Conservation (phyloP, 2,113 vertebrate species). For the Muntiacus muntjak region DNA sequence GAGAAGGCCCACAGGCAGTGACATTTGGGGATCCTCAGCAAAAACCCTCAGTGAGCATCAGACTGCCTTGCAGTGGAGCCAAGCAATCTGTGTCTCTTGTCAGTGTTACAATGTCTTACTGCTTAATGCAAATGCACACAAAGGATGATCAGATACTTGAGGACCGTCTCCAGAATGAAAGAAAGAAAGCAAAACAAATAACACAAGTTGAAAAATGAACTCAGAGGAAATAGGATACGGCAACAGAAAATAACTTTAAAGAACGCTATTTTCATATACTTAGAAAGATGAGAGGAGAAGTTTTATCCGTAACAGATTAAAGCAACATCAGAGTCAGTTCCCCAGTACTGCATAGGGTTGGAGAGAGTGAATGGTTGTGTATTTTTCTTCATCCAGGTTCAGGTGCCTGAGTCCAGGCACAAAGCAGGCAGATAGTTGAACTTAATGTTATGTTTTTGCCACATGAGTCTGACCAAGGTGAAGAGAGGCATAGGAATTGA, state of each 20-base stretch:
- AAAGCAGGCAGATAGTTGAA: background rate
- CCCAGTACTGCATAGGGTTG: background rate
- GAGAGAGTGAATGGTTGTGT: background rate
- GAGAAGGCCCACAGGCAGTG: background rate
- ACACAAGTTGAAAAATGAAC: conserved; percentile 12
- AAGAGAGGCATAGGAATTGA: background rate
- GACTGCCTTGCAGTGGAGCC: background rate
- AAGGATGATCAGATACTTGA: background rate
- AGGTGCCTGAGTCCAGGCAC: background rate
- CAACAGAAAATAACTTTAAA: background rate
- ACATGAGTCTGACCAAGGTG: background rate
- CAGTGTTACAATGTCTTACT: background rate
- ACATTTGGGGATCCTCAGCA: background rate
- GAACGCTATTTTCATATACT: background rate
- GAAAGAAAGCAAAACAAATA: background rate
- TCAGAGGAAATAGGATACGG: background rate
- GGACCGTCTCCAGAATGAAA: background rate
- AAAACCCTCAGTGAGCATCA: background rate
- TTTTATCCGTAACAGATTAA: background rate
- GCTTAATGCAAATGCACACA: background rate
- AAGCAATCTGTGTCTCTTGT: background rate
- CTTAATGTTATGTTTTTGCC: background rate
- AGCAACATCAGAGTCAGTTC: background rate
- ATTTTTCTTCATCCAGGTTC: background rate
- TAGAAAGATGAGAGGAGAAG: background rate